These are phyloP conservation scores for Athene noctua DNA, from an alignment of 2,113 vertebrate species.

Conservation along the genomic window DNA sequence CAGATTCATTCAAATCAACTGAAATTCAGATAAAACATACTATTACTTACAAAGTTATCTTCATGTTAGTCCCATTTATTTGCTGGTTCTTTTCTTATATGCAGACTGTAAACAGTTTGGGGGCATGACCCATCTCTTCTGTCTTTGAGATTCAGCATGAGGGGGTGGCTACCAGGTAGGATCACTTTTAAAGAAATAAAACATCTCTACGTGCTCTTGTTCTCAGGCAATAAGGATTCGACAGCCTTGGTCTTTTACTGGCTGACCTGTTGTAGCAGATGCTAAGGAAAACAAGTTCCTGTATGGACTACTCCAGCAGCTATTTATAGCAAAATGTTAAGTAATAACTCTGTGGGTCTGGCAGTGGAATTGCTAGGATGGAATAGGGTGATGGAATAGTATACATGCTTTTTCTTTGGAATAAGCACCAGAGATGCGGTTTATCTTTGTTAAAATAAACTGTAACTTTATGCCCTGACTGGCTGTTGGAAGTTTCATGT, in stretches of 20 bases:
- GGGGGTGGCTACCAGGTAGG: neutral
- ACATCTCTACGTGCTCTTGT: neutral
- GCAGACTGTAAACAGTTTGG: neutral
- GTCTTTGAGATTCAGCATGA: neutral
- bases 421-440: neutral
- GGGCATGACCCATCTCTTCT: neutral
- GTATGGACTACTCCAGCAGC: neutral
- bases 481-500: neutral
- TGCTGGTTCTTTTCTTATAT: neutral
- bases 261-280: neutral
- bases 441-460: conserved; percentile 44
- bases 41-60: neutral
- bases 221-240: neutral
- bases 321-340: neutral
- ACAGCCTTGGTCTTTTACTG: neutral
- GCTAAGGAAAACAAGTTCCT: conserved; percentile 1
- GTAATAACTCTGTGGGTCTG: neutral
- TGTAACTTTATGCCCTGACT: neutral
- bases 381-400: neutral
- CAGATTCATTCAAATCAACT: neutral
- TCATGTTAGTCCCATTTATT: neutral
- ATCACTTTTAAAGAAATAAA: neutral
- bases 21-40: neutral
- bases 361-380: neutral
- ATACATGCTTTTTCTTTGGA: neutral